Percentiles rank a stretch among this genome's conserved stretches.
These are phyloP conservation scores for Monochamus alternatus DNA, from an alignment of 2,888 invertebrate species.

Conservation along the genomic window DNA sequence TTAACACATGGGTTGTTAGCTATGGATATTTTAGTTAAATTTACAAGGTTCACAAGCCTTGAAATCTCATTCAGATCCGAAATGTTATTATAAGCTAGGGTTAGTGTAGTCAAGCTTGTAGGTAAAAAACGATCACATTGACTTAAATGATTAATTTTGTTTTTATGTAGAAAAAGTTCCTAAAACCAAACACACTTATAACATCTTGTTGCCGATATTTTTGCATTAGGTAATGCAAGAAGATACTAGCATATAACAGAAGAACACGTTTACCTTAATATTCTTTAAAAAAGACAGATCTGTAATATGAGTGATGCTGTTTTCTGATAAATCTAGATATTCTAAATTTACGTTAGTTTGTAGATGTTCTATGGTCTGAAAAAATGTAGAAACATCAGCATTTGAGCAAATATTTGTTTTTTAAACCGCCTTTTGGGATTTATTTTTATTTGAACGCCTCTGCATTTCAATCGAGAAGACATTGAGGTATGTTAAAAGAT, in stretches of 20 bases:
- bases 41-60: conserved; percentile 83
- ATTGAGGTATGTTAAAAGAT: background rate
- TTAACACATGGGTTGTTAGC: conserved; percentile 91
- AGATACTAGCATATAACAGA: no score
- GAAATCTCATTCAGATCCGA: conserved; percentile 90
- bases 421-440: conserved; percentile 3
- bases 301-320: conserved; percentile 87
- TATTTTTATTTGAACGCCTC: background rate
- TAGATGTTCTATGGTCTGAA: conserved; percentile 88
- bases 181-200: conserved; percentile 67
- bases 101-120: conserved; percentile 80
- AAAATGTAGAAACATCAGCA: conserved; percentile 46
- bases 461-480: background rate
- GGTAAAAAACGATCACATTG: conserved; percentile 90
- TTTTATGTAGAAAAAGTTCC: conserved; percentile 90
- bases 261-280: conserved; percentile 79
- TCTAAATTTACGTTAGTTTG: conserved; percentile 87
- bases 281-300: conserved; percentile 88
- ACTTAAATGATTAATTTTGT: conserved; percentile 86
- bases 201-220: no score
- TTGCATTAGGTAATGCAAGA: no score
- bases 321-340: conserved; percentile 90
- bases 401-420: background rate
- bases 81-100: conserved; percentile 87
- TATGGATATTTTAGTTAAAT: conserved; percentile 87